phyloP scores from a whole-genome alignment of 2,888 invertebrate genomes.

The Dryococelus australis region DNA sequence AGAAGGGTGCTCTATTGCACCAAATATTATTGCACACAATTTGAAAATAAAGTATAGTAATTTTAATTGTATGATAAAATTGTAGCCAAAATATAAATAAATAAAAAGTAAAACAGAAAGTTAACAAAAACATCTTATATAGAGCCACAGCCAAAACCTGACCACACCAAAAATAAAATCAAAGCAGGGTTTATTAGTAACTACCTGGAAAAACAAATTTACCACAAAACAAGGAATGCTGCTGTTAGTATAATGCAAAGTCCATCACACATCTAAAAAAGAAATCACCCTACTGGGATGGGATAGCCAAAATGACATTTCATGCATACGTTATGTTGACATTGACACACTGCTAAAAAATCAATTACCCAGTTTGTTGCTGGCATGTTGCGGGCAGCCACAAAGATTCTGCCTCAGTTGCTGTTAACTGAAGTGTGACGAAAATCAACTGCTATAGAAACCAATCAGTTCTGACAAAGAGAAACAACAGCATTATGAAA shows the following conservation, averaged over 20 bases:
- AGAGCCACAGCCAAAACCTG: too few species aligned
- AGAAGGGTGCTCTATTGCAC: too few species aligned
- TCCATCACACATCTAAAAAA: neutral
- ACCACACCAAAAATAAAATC: too few species aligned
- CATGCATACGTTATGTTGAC: neutral
- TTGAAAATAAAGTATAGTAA: too few species aligned
- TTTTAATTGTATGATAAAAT: too few species aligned
- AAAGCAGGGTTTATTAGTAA: too few species aligned
- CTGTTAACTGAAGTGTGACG: neutral
- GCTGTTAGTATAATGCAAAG: neutral
- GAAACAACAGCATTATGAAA: slow-evolving; percentile 19
- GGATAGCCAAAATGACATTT: neutral
- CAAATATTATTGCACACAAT: too few species aligned
- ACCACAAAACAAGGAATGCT: neutral
- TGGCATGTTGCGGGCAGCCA: slow-evolving; percentile 3
- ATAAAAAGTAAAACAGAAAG: too few species aligned
- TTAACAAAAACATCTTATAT: too few species aligned
- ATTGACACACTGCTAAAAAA: neutral
- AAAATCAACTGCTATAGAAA: neutral
- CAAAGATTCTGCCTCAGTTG: neutral
- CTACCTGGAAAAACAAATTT: neutral
- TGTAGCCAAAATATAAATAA: too few species aligned
- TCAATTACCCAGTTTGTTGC: neutral
- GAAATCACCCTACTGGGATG: neutral
- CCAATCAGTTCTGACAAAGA: slow-evolving; percentile 35